A percentile compares a stretch with the other conserved stretches of the same genome.
phyloP scores from a whole-genome alignment of 2,888 invertebrate genomes.

The Mythimna pallens region DNA sequence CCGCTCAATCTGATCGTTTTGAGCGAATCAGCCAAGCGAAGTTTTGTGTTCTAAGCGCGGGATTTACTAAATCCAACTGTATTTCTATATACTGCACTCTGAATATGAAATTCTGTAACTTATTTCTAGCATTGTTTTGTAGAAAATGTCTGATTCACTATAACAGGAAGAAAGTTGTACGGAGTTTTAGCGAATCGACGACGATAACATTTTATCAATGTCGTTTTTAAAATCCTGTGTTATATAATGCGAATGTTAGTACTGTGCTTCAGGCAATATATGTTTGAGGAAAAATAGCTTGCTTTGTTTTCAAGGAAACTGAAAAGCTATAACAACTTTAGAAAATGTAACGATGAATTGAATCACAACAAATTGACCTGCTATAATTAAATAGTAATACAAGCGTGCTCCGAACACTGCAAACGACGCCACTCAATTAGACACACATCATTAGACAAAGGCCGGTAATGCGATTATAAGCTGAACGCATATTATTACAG shows the following conservation, averaged over 20 bases:
- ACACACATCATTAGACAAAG: slow-evolving; percentile 53
- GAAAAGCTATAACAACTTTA: too few species aligned
- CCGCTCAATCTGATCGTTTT: slow-evolving; percentile 75
- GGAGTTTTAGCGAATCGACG: slow-evolving; percentile 10
- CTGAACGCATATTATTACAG: slow-evolving; percentile 47
- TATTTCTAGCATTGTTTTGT: slow-evolving; percentile 59
- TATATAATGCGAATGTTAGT: slow-evolving; percentile 1
- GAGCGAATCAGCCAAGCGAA: slow-evolving; percentile 77
- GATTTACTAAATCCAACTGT: slow-evolving; percentile 74
- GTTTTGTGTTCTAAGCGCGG: slow-evolving; percentile 78
- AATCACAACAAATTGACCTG: background rate
- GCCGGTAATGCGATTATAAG: slow-evolving; percentile 56
- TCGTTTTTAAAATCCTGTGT: slow-evolving; percentile 8
- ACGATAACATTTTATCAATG: slow-evolving; percentile 16
- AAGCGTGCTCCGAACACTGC: slow-evolving; percentile 3
- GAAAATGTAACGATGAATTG: background rate
- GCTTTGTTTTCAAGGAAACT: background rate
- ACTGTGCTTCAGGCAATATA: background rate
- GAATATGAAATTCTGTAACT: slow-evolving; percentile 66
- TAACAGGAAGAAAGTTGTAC: slow-evolving; percentile 28
- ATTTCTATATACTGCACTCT: slow-evolving; percentile 66
- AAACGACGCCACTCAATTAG: slow-evolving; percentile 46
- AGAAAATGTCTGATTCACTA: slow-evolving; percentile 50
- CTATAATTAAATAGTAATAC: slow-evolving; percentile 19
- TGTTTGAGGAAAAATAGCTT: background rate